Conservation (phyloP, 1,140 invertebrate species). For the Ooceraea biroi region DNA sequence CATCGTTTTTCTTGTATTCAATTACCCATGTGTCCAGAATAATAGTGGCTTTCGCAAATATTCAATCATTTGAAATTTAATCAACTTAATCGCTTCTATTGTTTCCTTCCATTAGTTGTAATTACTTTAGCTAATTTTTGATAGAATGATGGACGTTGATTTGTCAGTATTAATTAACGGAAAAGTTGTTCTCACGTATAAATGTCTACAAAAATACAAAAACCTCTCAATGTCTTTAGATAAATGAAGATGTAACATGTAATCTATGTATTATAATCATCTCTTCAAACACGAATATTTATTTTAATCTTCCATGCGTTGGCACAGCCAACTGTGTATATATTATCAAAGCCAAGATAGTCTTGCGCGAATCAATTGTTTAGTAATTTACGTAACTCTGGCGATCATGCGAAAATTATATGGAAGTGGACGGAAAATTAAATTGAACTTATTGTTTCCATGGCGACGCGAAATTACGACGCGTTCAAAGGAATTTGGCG, state of each 20-base stretch:
- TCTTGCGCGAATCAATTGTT: neutral
- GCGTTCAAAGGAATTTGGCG: slow-evolving; percentile 26
- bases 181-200: neutral
- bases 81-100: neutral
- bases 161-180: neutral
- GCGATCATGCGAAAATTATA: slow-evolving; percentile 10
- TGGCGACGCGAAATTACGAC: neutral
- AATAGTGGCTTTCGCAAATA: neutral
- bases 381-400: slow-evolving; percentile 26
- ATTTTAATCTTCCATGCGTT: neutral
- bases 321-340: neutral
- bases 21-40: neutral
- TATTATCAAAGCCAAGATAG: neutral
- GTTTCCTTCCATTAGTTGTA: neutral
- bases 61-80: neutral
- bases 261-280: neutral
- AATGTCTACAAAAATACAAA: neutral
- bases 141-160: neutral
- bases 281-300: neutral
- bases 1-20: neutral
- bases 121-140: neutral
- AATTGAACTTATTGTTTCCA: slow-evolving; percentile 55
- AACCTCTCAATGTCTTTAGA: neutral
- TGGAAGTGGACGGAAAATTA: slow-evolving; percentile 7
- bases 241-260: neutral